Evolutionary conservation across 2,797 vertebrate species (phyloP).

Genomic region (Galago senegalensis): DNA sequence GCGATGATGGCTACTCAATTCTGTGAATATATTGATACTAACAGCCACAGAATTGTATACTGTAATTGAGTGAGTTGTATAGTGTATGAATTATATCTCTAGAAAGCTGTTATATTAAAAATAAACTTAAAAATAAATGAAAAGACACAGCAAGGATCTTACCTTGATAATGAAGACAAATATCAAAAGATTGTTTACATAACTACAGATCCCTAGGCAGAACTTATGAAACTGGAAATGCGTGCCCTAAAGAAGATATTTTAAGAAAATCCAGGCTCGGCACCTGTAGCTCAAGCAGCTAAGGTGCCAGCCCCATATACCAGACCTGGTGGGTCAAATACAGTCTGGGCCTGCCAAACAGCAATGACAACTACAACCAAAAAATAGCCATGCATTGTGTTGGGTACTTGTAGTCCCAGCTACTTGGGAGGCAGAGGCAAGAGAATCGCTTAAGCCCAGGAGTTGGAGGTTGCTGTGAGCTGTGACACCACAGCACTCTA

Average conservation of each 20-base stretch:
- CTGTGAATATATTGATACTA: background rate
- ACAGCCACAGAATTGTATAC: background rate
- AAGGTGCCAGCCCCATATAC: too few species aligned
- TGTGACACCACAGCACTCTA: too few species aligned
- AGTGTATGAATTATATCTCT: background rate
- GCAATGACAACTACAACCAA: too few species aligned
- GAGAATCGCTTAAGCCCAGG: too few species aligned
- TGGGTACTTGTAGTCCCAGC: too few species aligned
- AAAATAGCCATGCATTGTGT: too few species aligned
- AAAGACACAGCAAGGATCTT: conserved; percentile 4
- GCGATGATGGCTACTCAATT: background rate
- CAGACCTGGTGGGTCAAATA: too few species aligned
- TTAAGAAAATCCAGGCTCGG: conserved; percentile 1
- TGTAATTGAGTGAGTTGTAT: background rate
- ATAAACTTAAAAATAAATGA: background rate
- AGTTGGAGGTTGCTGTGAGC: too few species aligned
- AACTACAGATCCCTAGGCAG: background rate
- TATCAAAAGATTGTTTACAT: background rate
- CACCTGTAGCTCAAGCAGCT: too few species aligned
- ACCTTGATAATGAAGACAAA: conserved; percentile 32
- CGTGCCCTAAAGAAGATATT: background rate
- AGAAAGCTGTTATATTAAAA: conserved; percentile 37
- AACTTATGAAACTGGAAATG: conserved; percentile 23
- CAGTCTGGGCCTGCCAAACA: too few species aligned
- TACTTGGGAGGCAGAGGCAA: too few species aligned